phyloP scores from a whole-genome alignment of 2,797 vertebrate genomes.

The Coracias cyanogaster region DNA sequence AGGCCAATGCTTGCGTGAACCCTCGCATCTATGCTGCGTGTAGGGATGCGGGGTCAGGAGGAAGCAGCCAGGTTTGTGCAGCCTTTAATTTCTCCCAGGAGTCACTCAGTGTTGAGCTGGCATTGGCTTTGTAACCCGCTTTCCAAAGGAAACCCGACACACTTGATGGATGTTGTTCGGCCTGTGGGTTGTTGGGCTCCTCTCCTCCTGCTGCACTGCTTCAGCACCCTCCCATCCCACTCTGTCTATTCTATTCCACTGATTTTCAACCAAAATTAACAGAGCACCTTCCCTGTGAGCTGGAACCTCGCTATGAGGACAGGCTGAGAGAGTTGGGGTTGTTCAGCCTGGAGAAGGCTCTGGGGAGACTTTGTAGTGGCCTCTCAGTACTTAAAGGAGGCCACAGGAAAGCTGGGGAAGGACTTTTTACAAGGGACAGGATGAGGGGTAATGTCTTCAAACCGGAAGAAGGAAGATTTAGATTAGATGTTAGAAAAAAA shows the following conservation, averaged over 20 bases:
- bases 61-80: background rate
- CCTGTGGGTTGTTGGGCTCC: fast-evolving
- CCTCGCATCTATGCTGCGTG: fast-evolving
- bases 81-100: background rate
- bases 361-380: too few relatives aligned
- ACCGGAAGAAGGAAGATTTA: too few relatives aligned
- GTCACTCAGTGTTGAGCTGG: background rate
- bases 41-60: fast-evolving
- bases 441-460: too few relatives aligned
- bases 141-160: background rate
- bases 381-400: too few relatives aligned
- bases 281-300: background rate
- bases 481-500: too few relatives aligned
- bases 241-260: background rate
- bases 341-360: too few relatives aligned
- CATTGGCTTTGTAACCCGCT: background rate
- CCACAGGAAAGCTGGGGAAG: too few relatives aligned
- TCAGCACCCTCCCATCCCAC: background rate
- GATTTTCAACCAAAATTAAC: background rate
- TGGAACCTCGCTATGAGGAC: too few relatives aligned
- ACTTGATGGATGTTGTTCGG: fast-evolving
- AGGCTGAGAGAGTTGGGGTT: too few relatives aligned
- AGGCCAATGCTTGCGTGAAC: too few relatives aligned
- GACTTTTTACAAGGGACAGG: too few relatives aligned
- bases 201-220: background rate